phyloP scores from a whole-genome alignment of 2,888 invertebrate species.

The Caenorhabditis sp. region DNA sequence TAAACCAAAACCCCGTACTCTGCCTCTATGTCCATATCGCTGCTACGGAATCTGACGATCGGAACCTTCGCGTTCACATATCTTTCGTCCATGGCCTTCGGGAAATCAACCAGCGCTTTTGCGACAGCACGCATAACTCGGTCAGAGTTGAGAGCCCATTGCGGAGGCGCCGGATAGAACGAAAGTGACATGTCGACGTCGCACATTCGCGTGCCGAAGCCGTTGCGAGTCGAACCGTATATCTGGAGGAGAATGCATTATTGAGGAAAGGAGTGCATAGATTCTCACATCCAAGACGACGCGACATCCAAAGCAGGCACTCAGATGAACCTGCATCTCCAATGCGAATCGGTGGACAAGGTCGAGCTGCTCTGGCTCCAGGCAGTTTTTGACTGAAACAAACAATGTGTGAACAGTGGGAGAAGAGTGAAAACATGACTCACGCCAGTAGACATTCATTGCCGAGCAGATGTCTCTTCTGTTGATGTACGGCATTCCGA shows the following conservation, averaged over 20 bases:
- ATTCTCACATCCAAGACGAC: constrained; percentile 47
- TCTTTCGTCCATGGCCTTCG: constrained; percentile 59
- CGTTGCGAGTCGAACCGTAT: constrained; percentile 83
- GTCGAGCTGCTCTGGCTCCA: constrained; percentile 51
- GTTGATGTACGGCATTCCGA: constrained; percentile 45
- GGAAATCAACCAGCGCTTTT: constrained; percentile 64
- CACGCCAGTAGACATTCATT: constrained; percentile 49
- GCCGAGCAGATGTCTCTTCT: constrained; percentile 28
- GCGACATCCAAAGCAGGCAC: constrained; percentile 50
- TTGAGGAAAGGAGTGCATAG: no score
- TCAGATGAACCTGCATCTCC: constrained; percentile 56
- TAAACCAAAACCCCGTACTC: constrained; percentile 39
- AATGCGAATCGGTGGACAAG: constrained; percentile 56
- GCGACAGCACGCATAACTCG: constrained; percentile 66
- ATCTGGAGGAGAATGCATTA: no score
- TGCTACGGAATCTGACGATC: constrained; percentile 82
- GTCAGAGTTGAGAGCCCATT: constrained; percentile 59
- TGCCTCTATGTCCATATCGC: constrained; percentile 67
- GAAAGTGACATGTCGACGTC: constrained; percentile 83
- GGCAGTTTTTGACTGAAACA: constrained; percentile 33
- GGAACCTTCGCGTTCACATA: constrained; percentile 83
- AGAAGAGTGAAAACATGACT: no score
- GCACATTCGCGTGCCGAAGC: constrained; percentile 82
- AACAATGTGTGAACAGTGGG: no score
- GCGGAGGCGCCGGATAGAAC: constrained; percentile 79